phyloP scores from a whole-genome alignment of 2,888 invertebrate species.

The Drosophila sordidapex region DNA sequence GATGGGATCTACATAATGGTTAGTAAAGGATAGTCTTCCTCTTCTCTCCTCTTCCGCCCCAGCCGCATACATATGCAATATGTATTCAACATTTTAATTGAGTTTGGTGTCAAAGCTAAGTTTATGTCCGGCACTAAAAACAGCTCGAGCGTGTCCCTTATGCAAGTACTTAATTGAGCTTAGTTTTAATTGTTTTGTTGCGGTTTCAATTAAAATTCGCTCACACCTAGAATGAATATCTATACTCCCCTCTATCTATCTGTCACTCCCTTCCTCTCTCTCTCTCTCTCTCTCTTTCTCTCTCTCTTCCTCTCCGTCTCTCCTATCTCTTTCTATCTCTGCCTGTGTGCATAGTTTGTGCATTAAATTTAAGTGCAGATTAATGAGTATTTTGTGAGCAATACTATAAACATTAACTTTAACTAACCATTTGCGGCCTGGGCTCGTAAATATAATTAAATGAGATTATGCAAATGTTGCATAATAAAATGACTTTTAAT shows the following conservation, averaged over 20 bases:
- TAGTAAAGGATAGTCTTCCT: conserved; percentile 51
- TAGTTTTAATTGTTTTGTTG: conserved; percentile 75
- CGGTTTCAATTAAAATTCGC: conserved; percentile 76
- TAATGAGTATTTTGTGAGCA: conserved; percentile 37
- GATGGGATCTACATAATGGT: conserved; percentile 44
- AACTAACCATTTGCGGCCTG: conserved; percentile 40
- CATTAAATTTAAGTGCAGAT: conserved; percentile 58
- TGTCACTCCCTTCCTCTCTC: no score
- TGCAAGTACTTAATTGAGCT: conserved; percentile 38
- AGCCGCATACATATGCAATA: conserved; percentile 66
- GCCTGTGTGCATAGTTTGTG: neutral
- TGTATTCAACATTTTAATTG: conserved; percentile 75
- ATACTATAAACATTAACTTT: conserved; percentile 40
- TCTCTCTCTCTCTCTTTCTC: no score
- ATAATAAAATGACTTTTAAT: neutral
- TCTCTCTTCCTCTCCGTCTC: no score
- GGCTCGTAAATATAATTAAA: neutral
- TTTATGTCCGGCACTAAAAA: conserved; percentile 54
- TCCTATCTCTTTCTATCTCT: neutral
- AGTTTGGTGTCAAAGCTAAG: conserved; percentile 75
- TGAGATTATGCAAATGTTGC: neutral
- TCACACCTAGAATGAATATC: conserved; percentile 26
- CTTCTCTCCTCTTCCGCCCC: neutral
- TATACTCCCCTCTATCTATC: no score
- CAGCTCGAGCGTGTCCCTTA: conserved; percentile 25